Percentiles rank a stretch among this genome's conserved stretches.
phyloP scores from a whole-genome alignment of 2,888 invertebrate species.

The Lasioglossum vierecki region DNA sequence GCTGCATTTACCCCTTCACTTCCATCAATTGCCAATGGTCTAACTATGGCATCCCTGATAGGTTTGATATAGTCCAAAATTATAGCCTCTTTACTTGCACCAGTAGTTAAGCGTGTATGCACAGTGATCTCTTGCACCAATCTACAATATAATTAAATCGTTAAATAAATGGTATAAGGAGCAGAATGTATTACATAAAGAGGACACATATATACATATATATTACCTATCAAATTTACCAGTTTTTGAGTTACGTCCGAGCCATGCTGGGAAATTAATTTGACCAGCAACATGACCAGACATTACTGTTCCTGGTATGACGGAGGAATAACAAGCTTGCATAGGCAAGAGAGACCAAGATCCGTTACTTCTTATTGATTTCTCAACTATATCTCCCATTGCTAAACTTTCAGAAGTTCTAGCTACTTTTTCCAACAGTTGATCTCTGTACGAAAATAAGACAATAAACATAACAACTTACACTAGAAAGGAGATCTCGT shows the following conservation, averaged over 20 bases:
- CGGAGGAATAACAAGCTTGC: conserved; percentile 95
- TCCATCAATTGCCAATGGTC: conserved; percentile 90
- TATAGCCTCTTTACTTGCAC: conserved; percentile 90
- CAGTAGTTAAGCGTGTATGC: conserved; percentile 78
- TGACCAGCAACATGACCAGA: conserved; percentile 91
- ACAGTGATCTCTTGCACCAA: conserved; percentile 80
- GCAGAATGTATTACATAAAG: background rate
- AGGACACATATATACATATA: conserved; percentile 38
- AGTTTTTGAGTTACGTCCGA: conserved; percentile 96
- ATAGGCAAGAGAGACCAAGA: conserved; percentile 95
- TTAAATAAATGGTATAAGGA: background rate
- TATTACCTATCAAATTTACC: conserved; percentile 92
- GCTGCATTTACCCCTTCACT: conserved; percentile 90
- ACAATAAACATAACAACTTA: background rate
- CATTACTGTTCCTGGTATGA: conserved; percentile 94
- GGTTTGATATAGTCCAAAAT: conserved; percentile 95
- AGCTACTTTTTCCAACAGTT: conserved; percentile 88
- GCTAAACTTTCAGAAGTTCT: conserved; percentile 94
- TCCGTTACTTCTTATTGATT: conserved; percentile 90
- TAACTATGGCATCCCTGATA: conserved; percentile 90
- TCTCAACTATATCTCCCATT: conserved; percentile 93
- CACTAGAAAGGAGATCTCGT: no score
- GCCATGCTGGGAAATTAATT: conserved; percentile 97
- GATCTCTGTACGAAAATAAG: conserved; percentile 18
- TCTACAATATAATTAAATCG: conserved; percentile 60